A percentile compares a stretch with the other conserved stretches of the same genome.
Evolutionary conservation across 2,113 vertebrate species (phyloP).

Genomic region (Cynopterus brachyotis): DNA sequence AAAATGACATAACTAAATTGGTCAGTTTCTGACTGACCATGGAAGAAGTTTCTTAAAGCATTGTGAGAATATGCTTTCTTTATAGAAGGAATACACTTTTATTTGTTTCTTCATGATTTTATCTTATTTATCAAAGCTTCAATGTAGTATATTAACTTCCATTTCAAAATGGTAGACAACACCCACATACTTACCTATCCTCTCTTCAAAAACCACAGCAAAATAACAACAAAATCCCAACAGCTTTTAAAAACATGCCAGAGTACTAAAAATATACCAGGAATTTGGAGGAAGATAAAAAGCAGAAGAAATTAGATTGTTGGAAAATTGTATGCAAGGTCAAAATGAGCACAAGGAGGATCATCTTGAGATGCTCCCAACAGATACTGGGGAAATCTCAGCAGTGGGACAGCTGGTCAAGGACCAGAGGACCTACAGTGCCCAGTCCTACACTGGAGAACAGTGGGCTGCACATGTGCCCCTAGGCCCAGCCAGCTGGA

Average conservation of each 20-base stretch:
- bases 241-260: neutral
- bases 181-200: neutral
- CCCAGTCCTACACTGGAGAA: neutral
- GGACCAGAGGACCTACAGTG: neutral
- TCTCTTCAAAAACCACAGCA: neutral
- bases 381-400: neutral
- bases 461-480: neutral
- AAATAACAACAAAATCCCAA: neutral
- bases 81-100: neutral
- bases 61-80: neutral
- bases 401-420: neutral
- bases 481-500: neutral
- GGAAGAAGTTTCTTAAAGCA: neutral
- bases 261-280: neutral
- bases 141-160: neutral
- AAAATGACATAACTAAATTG: neutral
- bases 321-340: neutral
- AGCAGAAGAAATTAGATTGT: neutral
- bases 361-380: neutral
- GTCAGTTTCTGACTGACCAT: neutral
- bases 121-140: neutral
- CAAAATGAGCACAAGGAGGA: neutral
- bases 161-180: neutral
- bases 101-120: neutral
- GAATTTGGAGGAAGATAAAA: neutral